Evolutionary conservation across 1,140 invertebrate genomes (phyloP).

Genomic region (Mamestra configurata): DNA sequence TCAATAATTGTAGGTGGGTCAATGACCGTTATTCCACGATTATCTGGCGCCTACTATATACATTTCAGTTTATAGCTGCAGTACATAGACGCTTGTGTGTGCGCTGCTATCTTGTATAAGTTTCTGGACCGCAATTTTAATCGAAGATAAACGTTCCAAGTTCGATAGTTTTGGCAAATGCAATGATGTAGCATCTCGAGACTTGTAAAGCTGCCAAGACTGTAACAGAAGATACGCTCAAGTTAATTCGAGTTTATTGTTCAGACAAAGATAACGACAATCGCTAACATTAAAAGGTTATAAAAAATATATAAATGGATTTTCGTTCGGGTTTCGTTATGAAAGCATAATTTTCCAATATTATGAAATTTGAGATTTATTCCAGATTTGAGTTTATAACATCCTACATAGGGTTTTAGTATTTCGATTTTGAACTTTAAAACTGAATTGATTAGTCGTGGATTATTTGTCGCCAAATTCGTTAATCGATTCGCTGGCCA

Average conservation of each 20-base stretch:
- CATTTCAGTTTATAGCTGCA: no score
- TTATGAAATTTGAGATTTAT: background rate
- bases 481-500: constrained; percentile 7
- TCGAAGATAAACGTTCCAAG: background rate
- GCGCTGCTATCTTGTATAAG: no score
- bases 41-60: no score
- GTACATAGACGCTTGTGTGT: no score
- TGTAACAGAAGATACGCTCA: constrained; percentile 14
- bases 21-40: no score
- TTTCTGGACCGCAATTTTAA: constrained; percentile 7
- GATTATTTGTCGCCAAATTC: background rate
- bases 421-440: background rate
- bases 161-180: constrained; percentile 25
- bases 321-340: background rate
- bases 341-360: background rate
- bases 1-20: no score
- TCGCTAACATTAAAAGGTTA: background rate
- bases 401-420: background rate
- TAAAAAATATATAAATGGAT: background rate
- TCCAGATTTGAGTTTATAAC: background rate
- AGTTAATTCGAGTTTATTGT: constrained; percentile 23
- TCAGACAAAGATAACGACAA: background rate
- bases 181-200: constrained; percentile 17
- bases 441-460: background rate
- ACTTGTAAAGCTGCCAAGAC: constrained; percentile 34